phyloP scores from a whole-genome alignment of 2,113 vertebrate genomes.

The Lagopus leucura region DNA sequence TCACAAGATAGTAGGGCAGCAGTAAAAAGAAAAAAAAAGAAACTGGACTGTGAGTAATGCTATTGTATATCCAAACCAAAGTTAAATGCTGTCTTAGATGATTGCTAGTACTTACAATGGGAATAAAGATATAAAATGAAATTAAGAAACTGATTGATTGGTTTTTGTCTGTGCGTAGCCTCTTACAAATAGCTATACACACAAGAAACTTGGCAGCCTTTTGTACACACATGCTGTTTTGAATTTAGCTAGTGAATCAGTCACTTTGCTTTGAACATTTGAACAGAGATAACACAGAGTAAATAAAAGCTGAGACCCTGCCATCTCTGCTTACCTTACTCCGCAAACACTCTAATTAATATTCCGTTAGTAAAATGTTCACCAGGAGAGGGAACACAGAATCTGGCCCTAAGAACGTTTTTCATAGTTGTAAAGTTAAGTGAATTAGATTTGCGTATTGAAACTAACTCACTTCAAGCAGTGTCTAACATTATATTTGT shows the following conservation, averaged over 20 bases:
- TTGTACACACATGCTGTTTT: slow-evolving; percentile 46
- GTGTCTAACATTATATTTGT: background rate
- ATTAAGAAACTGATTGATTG: slow-evolving; percentile 46
- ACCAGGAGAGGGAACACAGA: background rate
- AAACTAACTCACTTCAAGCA: background rate
- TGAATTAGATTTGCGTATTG: background rate
- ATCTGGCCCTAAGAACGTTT: background rate
- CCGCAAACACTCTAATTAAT: slow-evolving; percentile 15
- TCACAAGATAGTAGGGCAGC: background rate
- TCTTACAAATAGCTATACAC: slow-evolving; percentile 46
- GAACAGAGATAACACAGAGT: slow-evolving; percentile 58
- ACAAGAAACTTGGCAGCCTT: slow-evolving; percentile 56
- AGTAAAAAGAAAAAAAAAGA: background rate
- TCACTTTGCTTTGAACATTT: slow-evolving; percentile 61
- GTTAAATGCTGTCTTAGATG: slow-evolving; percentile 12
- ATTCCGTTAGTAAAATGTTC: background rate
- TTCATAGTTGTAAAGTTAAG: background rate
- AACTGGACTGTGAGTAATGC: slow-evolving; percentile 24
- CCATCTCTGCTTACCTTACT: slow-evolving; percentile 53
- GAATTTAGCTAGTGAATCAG: slow-evolving; percentile 53
- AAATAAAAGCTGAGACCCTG: slow-evolving; percentile 46
- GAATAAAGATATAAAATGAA: slow-evolving; percentile 60
- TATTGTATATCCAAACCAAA: slow-evolving; percentile 57
- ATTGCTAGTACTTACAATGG: slow-evolving; percentile 53
- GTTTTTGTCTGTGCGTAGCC: slow-evolving; percentile 32